Base-by-base conservation (phyloP, 2,113 vertebrate species). In the Corythornis vintsioides region DNA sequence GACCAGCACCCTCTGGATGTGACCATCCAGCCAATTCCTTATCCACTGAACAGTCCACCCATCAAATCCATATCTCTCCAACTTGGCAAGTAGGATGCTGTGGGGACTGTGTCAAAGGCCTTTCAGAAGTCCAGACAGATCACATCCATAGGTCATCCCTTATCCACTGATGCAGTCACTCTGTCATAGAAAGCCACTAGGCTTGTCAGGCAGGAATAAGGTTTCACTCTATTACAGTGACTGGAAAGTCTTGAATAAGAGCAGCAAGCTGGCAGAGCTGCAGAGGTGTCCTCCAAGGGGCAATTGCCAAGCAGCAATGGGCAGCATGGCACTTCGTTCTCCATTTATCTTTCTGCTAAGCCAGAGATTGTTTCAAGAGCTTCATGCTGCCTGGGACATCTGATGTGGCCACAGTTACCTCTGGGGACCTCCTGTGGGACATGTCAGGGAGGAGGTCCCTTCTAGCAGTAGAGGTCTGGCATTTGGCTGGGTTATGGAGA, bases 221-320 rank as follows among this genome's bases (percentile, higher is more conserved):
- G 35, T 71, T 94, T 88, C 92, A 80, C 72, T 88, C 67, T 88
- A 67, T 94, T 92, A 91, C 4, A 1, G 55, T 66, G 71, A 85
- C 75, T 95, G 71, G 55, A 70, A 91, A 88, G 56, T 48, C 92
- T 77, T 55, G 38, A 89, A 89, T 0, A 2, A 77, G 87, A 94
- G 75, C 93, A 79, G 82, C 2, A 10, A 65, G 52, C 76, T 60
- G 9, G 83, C 71, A 76, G 65, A 94, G 73, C 88, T 86, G 65
- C 89, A 86, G 86, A 89, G 82, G 67, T 70, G 64, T 85, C 79
- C 93, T 95, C 95, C 59, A 66, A 94, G 92, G 88, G 90, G 71
- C 88, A 87, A 77, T 88, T 86, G 88, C 56, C 1, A 14, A 76
- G 38, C 72, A 83, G 75, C 85, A 70, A 59, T 50, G 89, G 89